These are phyloP conservation scores for Fregetta grallaria DNA, from an alignment of 2,113 vertebrate genomes.

Conservation along the genomic window DNA sequence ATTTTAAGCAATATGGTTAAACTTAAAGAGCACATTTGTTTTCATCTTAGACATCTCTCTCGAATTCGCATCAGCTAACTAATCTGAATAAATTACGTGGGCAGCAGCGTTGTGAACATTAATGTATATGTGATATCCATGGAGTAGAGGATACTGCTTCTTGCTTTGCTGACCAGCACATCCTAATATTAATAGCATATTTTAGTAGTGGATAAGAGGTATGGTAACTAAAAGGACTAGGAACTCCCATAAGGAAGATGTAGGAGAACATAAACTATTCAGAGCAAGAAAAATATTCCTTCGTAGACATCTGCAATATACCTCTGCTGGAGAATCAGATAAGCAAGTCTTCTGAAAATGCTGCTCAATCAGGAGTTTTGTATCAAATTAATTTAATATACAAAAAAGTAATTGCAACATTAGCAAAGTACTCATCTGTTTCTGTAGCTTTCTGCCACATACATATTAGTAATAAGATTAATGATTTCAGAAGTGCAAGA, in stretches of 20 bases:
- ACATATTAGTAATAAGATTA: neutral
- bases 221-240: neutral
- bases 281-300: neutral
- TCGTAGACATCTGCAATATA: neutral
- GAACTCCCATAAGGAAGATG: neutral
- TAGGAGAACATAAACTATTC: neutral
- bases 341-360: neutral
- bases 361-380: neutral
- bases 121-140: constrained; percentile 13
- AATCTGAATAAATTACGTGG: neutral
- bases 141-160: neutral
- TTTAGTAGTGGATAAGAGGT: neutral
- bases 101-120: neutral
- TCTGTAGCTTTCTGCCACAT: neutral
- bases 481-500: neutral
- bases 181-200: neutral
- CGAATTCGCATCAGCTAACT: neutral
- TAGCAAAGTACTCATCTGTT: neutral
- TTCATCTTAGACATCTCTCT: neutral
- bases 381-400: neutral
- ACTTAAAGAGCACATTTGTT: constrained; percentile 30
- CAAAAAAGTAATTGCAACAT: neutral
- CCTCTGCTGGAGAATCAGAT: neutral
- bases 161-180: constrained; percentile 29
- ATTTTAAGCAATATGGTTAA: constrained; percentile 4